Percentiles rank a stretch among this genome's conserved stretches.
phyloP scores from a whole-genome alignment of 2,113 vertebrate genomes.

The Polypterus bichir region DNA sequence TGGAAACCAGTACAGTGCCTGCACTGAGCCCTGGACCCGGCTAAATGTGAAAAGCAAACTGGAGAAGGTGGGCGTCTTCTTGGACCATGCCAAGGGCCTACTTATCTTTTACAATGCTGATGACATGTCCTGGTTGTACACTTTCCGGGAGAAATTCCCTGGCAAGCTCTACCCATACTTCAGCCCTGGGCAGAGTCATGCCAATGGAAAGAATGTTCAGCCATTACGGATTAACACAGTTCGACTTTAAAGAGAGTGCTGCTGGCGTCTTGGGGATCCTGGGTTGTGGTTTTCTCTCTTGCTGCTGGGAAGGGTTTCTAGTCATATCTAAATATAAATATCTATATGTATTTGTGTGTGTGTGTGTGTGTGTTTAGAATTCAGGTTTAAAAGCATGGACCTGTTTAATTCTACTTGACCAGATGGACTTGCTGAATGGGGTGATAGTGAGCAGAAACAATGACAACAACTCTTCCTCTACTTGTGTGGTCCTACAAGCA shows the following conservation, averaged over 20 bases:
- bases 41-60: conserved; percentile 90
- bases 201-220: conserved; percentile 94
- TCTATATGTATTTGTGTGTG: no score
- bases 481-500: no score
- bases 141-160: conserved; percentile 81
- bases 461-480: no score
- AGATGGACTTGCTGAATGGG: no score
- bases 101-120: conserved; percentile 97
- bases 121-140: conserved; percentile 98
- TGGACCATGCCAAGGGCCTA: conserved; percentile 87
- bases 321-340: no score
- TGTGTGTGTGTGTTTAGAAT: no score
- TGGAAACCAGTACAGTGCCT: conserved; percentile 95
- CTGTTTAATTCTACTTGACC: no score
- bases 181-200: conserved; percentile 92
- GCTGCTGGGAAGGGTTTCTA: no score
- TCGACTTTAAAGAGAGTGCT: conserved; percentile 56
- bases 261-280: no score
- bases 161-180: conserved; percentile 88
- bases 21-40: conserved; percentile 94
- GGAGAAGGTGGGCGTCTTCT: conserved; percentile 92
- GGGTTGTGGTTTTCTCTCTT: no score
- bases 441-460: no score
- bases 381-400: no score
- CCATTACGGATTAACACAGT: conserved; percentile 89